Base-by-base conservation (phyloP, 2,888 invertebrate species). In the Plagiodera versicolora region DNA sequence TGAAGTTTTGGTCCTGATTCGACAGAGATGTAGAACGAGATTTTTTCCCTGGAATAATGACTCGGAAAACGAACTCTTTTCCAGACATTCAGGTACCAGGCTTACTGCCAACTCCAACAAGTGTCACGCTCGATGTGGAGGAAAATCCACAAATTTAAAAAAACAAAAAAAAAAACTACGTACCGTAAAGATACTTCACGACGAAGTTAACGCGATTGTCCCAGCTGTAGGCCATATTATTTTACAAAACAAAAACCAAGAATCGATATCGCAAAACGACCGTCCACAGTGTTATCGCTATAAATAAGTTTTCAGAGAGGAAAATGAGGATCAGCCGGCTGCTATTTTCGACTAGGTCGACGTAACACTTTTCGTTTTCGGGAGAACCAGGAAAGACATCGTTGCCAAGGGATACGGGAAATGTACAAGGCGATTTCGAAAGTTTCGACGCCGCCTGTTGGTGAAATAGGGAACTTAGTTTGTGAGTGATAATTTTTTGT, bases 171-270 rank as follows among this genome's bases (percentile, higher is more conserved):
- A 57, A 44, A 45, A 50, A 9, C 28, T 46, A 84, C 88, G 87
- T 81, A 92, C 92, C 92, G 77, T 92, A 92, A 73, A 92, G 86
- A 81, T 89, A 90, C 78, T 87, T 87, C 71, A 92, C 90, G 76
- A 92, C 88, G 80, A 92, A 92, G 76, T 86, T 87, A 67, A 92
- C 91, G 77, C 92, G 85, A 81, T 89, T 92, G 77, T 92, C 90
- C 92, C 92, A 92, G 75, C 87, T 86, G 81, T 91, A 91, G 60
- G 91, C 89, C 91, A 91, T 91, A 45, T 28, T 64, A 16, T 20
- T 54, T n/a, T 46, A 10, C 10, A 14, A 18, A 16, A 58, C 58
- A 47, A 58, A 20, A 5, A 39, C 14, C 14, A n/a, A 39, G n/a
- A n/a, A 39, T 20, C n/a, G 19, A 49, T 39, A 50, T 53, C 19